A percentile compares a stretch with the other conserved stretches of the same genome.
Conservation (phyloP, 2,113 vertebrate species). For the Panurus biarmicus region DNA sequence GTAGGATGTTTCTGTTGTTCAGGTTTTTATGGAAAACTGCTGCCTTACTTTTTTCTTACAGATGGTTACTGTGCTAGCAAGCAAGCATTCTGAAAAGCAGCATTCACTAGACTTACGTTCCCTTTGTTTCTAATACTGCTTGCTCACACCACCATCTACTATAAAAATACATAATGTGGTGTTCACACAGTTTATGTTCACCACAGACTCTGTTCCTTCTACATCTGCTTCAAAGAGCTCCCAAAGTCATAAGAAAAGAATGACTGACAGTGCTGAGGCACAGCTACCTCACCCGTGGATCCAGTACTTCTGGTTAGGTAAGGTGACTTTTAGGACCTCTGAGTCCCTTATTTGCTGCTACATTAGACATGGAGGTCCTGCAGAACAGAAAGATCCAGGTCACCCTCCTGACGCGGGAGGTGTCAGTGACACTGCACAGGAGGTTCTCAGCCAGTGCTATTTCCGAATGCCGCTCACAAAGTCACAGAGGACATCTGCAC, state of each 20-base stretch:
- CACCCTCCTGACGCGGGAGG: not conserved
- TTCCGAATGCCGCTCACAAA: not conserved
- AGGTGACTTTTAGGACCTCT: not conserved
- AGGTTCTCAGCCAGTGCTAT: constrained; percentile 6
- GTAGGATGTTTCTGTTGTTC: not conserved
- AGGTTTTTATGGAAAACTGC: not conserved
- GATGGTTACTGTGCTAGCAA: not conserved
- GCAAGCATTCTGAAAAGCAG: not conserved
- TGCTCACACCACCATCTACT: not conserved
- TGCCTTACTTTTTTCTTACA: not conserved
- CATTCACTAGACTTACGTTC: not conserved
- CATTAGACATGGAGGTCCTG: not conserved
- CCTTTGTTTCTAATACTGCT: not conserved
- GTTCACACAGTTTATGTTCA: not conserved
- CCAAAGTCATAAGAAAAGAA: not conserved
- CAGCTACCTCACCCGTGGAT: not conserved
- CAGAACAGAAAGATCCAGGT: constrained; percentile 9
- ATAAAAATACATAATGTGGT: not conserved
- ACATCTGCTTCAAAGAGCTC: not conserved
- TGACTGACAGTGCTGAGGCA: not conserved
- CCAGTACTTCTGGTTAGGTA: not conserved
- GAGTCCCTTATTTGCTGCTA: not conserved
- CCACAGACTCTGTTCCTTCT: not conserved
- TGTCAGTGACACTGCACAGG: not conserved
- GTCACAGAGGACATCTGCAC: constrained; percentile 20